Evolutionary conservation across 64 coral and sea anemone species (phyloP), one percentile per base, ranked within the genome.

Genomic region (Anthopleura sola): DNA sequence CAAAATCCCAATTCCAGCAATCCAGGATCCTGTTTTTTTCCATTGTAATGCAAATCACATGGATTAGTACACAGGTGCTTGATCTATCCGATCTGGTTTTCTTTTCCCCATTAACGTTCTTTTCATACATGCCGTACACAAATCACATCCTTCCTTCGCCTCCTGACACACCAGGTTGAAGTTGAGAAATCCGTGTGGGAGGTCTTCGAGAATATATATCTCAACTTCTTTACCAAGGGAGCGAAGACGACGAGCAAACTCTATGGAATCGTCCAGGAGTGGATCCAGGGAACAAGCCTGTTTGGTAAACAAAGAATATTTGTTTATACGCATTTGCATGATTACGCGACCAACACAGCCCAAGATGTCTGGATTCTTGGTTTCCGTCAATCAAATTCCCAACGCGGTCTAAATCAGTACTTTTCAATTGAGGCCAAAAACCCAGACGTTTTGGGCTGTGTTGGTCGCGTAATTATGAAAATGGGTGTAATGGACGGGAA

Each of bases 161-260:
- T 99, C 97, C 44, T 99, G 93, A 71, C 92, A 89, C 46, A 95
- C 74, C n/a, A 99, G 78, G 39, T 99, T 88, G 50, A 99, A 99
- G 84, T 84, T 99, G 38, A 99, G 83, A 89, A 99, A 99, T 6
- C 97, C 97, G 60, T 99, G 97, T 0, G 97, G 97, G 79, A 99
- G 84, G 68, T 94, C 93, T 21, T 95, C 90, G 11, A 99, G 81
- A 31, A 99, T 88, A 57, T 92, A 99, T 60, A 99, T 40, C 83
- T 99, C 97, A 6, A 99, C 90, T 47, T 94, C 90, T 24, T 99
- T 95, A 18, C 80, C 85, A 8, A 95, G 78, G 29, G 55, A 81
- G 20, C 93, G 90, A 0, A 99, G 85, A 32, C 93, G 83, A 44
- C 87, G 87, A 8, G 97, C 97, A 90, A 99, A 99, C 75, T 99